Conservation (phyloP, 2,888 invertebrate genomes). For the Phyllotreta striolata region DNA sequence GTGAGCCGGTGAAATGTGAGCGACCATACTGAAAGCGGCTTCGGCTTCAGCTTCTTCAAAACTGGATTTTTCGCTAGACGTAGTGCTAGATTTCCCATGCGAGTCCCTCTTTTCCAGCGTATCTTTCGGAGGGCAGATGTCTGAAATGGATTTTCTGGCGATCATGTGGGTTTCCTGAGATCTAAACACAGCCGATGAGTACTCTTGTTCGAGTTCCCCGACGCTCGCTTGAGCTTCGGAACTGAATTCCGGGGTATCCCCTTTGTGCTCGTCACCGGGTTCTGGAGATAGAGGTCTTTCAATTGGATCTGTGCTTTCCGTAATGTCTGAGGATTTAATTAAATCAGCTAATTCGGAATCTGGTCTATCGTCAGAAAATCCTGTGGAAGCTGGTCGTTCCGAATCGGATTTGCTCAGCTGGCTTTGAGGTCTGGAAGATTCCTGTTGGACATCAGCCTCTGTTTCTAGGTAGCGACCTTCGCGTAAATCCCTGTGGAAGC, state of each 20-base stretch:
- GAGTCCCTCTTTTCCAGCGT: slow-evolving; percentile 55
- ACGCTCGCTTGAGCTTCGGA: slow-evolving; percentile 57
- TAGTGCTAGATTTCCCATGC: slow-evolving; percentile 57
- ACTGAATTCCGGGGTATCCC: slow-evolving; percentile 58
- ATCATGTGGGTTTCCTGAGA: slow-evolving; percentile 49
- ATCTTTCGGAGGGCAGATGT: slow-evolving; percentile 53
- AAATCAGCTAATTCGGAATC: slow-evolving; percentile 60
- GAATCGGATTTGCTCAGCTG: slow-evolving; percentile 58
- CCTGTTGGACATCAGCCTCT: slow-evolving; percentile 50
- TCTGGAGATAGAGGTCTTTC: slow-evolving; percentile 66
- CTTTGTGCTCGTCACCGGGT: slow-evolving; percentile 59
- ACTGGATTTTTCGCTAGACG: slow-evolving; percentile 61
- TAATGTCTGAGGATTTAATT: slow-evolving; percentile 56
- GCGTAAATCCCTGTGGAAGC: slow-evolving; percentile 57
- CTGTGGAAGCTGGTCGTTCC: slow-evolving; percentile 57
- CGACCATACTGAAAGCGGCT: slow-evolving; percentile 63
- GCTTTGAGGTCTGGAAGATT: slow-evolving; percentile 47
- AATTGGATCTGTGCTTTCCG: slow-evolving; percentile 61
- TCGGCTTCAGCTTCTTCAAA: slow-evolving; percentile 64
- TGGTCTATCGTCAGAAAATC: slow-evolving; percentile 57
- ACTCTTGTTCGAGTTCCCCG: slow-evolving; percentile 60
- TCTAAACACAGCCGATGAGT: slow-evolving; percentile 55
- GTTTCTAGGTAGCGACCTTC: slow-evolving; percentile 56
- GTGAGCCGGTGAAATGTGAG: slow-evolving; percentile 62
- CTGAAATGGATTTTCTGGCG: slow-evolving; percentile 50